Percentiles rank a stretch among this genome's conserved stretches.
phyloP scores from a whole-genome alignment of 2,113 vertebrate species.

The Urocolius indicus region DNA sequence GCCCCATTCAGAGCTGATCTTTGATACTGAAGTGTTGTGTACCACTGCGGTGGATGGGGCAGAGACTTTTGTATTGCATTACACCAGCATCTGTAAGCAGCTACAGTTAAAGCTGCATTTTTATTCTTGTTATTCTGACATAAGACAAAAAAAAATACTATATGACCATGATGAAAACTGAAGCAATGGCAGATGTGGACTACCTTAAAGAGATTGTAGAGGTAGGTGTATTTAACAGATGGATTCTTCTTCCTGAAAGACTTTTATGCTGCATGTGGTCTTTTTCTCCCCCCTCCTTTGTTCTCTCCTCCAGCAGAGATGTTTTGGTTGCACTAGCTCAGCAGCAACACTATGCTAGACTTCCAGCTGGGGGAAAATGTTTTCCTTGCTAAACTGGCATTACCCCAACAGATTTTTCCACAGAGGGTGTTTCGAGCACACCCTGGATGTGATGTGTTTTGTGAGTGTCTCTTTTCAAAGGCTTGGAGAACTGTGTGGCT shows the following conservation, averaged over 20 bases:
- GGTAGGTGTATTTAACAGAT: not conserved
- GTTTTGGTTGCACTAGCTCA: not conserved
- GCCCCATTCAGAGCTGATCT: not conserved
- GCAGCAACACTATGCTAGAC: not conserved
- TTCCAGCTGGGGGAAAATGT: constrained; percentile 59
- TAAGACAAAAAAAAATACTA: not conserved
- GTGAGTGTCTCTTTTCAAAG: constrained; percentile 35
- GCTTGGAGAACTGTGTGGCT: not conserved
- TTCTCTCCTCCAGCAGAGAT: not conserved
- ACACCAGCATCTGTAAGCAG: not conserved
- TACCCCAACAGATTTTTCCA: constrained; percentile 49
- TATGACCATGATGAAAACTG: not conserved
- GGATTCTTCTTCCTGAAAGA: not conserved
- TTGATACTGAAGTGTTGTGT: not conserved
- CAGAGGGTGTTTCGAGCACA: constrained; percentile 51
- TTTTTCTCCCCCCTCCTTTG: not conserved
- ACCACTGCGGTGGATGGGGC: not conserved
- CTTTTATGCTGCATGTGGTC: not conserved
- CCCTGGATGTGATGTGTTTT: constrained; percentile 42
- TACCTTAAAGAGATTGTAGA: not conserved
- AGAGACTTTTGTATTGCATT: not conserved
- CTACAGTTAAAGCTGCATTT: not conserved
- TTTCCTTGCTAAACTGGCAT: constrained; percentile 57
- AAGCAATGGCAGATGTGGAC: accelerated
- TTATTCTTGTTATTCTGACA: not conserved